Evolutionary conservation across 2,888 invertebrate genomes (phyloP), one percentile per base, ranked within the genome.

Genomic region (Heteromurus nitidus): DNA sequence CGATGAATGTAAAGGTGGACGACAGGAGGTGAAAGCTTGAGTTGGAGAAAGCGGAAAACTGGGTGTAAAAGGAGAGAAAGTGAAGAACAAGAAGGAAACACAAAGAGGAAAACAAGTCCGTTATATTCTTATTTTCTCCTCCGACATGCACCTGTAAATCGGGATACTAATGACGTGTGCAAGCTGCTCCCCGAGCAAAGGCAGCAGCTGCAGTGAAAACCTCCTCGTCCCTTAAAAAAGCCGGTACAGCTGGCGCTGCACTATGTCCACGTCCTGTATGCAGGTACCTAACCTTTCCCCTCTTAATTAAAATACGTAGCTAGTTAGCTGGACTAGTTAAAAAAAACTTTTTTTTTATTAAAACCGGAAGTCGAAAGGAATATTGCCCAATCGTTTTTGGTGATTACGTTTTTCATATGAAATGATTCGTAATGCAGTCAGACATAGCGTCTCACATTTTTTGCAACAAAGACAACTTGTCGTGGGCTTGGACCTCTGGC

Each of bases 181-280:
- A 81, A 64, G 81, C 75, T 81, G 81, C 75, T 69, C 65, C 64
- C 64, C 62, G 62, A 81, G 68, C 36, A 74, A 53, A 74, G 30
- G 69, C 81, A 81, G 81, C 74, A 64, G 81, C 62, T 81, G 69
- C 81, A 62, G 31, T 53, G 30, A 44, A 22, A 28, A 47, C 55
- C 47, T 22, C 53, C 69, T 74, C 64, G 55, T 62, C 74, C 81
- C 75, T 69, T 74, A 69, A 81, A 70, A 80, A 80, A 69, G 69
- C 62, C 62, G 73, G 74, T 68, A 26, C 67, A 53, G 67, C 68
- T 60, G 80, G 74, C 69, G 75, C 75, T 81, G 81, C 74, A 81
- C 50, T 69, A 81, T 81, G 81, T 64, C 81, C 74, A 81, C 81
- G 75, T 75, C 81, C 81, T 81, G 81, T 58, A 69, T 75, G 81